Conservation (phyloP, 2,113 vertebrate species). For the Eupsittula cactorum region DNA sequence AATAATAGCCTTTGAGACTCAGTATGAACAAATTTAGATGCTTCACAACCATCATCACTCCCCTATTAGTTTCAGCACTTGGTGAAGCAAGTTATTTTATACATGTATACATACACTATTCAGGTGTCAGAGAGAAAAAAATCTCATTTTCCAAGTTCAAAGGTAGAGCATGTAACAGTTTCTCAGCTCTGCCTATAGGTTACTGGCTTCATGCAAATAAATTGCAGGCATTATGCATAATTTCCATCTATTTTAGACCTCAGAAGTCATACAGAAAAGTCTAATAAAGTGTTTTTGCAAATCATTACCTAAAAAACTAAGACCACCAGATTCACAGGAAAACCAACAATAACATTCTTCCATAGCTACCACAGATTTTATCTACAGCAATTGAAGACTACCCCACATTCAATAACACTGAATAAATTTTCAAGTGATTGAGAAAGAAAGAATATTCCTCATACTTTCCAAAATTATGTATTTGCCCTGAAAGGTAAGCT, state of each 20-base stretch:
- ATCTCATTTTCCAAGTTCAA: not conserved
- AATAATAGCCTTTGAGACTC: not conserved
- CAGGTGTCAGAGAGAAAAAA: not conserved
- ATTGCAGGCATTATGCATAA: not conserved
- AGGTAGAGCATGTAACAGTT: not conserved
- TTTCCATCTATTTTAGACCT: not conserved
- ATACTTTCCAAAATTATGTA: not conserved
- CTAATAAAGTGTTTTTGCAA: rapidly evolving
- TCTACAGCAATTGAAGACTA: not conserved
- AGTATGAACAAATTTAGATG: not conserved
- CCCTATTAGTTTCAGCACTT: not conserved
- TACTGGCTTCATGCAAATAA: not conserved
- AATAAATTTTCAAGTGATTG: not conserved
- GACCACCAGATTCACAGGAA: not conserved
- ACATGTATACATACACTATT: not conserved
- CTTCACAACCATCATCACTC: not conserved
- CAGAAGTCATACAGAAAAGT: not conserved
- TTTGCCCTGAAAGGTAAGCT: not conserved
- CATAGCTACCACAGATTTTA: not conserved
- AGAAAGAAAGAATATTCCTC: not conserved
- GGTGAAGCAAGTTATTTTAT: not conserved
- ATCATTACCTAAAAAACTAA: not conserved
- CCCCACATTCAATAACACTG: not conserved
- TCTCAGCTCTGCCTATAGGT: not conserved
- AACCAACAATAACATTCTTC: not conserved